Evolutionary conservation across 2,888 invertebrate species (phyloP), one percentile per base, ranked within the genome.

Genomic region (Erynnis tages): DNA sequence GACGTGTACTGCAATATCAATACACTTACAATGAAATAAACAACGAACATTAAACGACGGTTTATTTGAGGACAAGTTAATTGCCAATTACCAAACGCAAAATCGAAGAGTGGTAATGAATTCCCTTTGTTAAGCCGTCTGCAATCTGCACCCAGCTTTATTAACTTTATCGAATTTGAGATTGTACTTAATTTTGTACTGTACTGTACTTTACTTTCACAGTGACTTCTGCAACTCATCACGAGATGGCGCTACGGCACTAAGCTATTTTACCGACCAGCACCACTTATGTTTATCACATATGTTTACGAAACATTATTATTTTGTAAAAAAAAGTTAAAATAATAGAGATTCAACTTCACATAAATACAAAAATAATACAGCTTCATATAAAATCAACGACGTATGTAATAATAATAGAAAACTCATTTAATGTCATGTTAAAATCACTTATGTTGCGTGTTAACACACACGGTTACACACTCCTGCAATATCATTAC

Each of bases 71-170:
- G 19, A 27, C 34, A 37, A 27, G 50, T 50, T 50, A 50, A 50
- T 50, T 50, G 50, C 35, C 50, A 50, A 50, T 50, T 43, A 50
- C 43, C 43, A 50, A 50, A 43, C 37, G 50, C 37, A 50, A 50
- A 50, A 50, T 50, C 43, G 48, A 49, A 49, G 29, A 25, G 40
- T 14, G 14, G 10, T 29, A 50, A 50, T 29, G 43, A 50, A 50
- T 50, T 50, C 43, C 35, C 34, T 44, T 50, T 50, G 50, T 43
- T 17, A 11, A 27, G 34, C 27, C n/a, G 34, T 40, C 14, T 17
- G 14, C 23, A 8, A 27, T 40, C 14, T 17, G 14, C 23, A 8
- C n/a, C 7, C 30, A 37, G 40, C 21, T 38, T 23, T 25, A 38
- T 14, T n/a, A 6, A 21, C 5, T 21, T 21, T 21, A 21, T 5